Evolutionary conservation across 2,113 vertebrate species (phyloP), one percentile per base, ranked within the genome.

Genomic region (Lasiurus borealis): DNA sequence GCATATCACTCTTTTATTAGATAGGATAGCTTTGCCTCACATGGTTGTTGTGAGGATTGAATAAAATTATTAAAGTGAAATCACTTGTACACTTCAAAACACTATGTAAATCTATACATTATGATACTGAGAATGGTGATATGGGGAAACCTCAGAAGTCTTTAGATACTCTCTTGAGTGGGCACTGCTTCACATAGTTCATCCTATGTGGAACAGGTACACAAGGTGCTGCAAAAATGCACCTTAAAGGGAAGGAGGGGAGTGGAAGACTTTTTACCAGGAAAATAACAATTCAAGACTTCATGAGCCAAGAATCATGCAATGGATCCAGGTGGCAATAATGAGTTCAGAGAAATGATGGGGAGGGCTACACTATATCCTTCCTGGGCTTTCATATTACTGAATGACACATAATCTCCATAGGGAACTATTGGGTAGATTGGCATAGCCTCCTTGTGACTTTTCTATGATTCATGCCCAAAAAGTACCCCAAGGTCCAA

Each of bases 61-160:
- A 94, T 87, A 50, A 88, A 87, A 90, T 82, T 80, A 83, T 76
- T 57, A 75, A 93, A 80, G 69, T 71, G 12, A 87, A 89, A 75
- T 68, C 23, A 77, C 34, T 89, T 94, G 11, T 46, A 40, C 2
- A 71, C 31, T 88, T 59, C 64, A 66, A 90, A 95, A 50, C 64
- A 84, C 12, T 8, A 11, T 11, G 19, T 31, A 71, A 88, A 92
- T 40, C 1, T 6, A 59, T 3, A 27, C 3, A 62, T 73, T 81
- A 78, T 73, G 57, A 54, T 72, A n/a, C 44, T 52, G 27, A 73
- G 34, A 40, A 71, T 0, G 77, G 36, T 13, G 2, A 84, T 2
- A 27, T 18, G 3, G 16, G 25, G 57, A 34, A 59, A 14, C 1
- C n/a, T 54, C 14, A 50, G 31, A 72, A 5, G 31, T 18, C 34